Conservation (phyloP, 2,797 vertebrate genomes). For the Bradypodion ventrale region DNA sequence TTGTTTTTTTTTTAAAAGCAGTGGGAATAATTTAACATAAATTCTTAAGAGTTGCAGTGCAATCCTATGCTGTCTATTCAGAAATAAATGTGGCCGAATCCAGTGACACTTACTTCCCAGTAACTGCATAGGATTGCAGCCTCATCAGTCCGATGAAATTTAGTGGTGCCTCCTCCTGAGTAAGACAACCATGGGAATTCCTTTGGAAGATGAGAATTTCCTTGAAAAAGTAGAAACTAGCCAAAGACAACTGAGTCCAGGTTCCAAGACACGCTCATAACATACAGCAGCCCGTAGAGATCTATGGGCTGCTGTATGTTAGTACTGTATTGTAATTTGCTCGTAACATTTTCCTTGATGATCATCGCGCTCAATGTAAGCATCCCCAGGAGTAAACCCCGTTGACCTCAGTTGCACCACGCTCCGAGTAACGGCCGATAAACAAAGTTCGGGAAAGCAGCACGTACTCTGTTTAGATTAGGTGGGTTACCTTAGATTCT, state of each 20-base stretch:
- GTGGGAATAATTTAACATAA: background rate
- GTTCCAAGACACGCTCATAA: background rate
- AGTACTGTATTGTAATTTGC: background rate
- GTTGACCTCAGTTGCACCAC: background rate
- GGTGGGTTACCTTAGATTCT: too few relatives aligned
- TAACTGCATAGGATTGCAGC: background rate
- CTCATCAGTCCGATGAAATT: background rate
- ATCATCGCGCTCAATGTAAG: background rate
- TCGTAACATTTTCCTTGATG: background rate
- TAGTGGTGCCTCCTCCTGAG: background rate
- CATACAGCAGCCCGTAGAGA: too few relatives aligned
- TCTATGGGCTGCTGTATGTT: background rate
- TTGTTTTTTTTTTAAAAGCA: background rate
- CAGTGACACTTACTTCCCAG: background rate
- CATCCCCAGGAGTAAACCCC: background rate
- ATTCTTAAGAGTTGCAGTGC: background rate
- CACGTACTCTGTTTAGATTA: too few relatives aligned
- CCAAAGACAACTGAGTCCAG: too few relatives aligned
- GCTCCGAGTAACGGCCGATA: background rate
- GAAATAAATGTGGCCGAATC: background rate
- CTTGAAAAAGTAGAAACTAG: slow-evolving; percentile 50
- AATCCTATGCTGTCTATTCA: background rate
- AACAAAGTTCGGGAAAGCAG: too few relatives aligned
- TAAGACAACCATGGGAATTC: too few relatives aligned
- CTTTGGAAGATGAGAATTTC: slow-evolving; percentile 44